Conservation (phyloP, 2,888 invertebrate species). For the Dinocampus coccinellae region DNA sequence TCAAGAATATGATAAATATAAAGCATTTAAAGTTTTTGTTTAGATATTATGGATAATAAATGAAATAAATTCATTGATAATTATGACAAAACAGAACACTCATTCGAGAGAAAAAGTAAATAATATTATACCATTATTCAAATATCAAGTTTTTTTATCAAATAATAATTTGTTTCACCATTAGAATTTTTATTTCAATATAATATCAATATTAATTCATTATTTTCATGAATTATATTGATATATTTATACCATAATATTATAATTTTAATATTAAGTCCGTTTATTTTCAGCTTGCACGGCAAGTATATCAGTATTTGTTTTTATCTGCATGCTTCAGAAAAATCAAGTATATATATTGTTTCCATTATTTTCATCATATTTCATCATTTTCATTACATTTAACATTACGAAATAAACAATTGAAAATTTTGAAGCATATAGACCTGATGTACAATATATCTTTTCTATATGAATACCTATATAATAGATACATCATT, state of each 20-base stretch:
- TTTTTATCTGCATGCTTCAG: slow-evolving; percentile 46
- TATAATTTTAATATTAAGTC: slow-evolving; percentile 18
- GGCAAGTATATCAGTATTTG: slow-evolving; percentile 52
- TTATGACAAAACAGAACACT: too few relatives aligned
- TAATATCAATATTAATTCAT: slow-evolving; percentile 32
- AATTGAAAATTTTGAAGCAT: slow-evolving; percentile 54
- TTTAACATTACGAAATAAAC: slow-evolving; percentile 54
- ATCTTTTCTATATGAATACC: slow-evolving; percentile 42
- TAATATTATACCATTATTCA: neutral
- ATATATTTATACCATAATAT: slow-evolving; percentile 13
- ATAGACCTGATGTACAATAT: slow-evolving; percentile 45
- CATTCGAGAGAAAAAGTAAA: neutral
- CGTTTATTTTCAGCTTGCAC: slow-evolving; percentile 55
- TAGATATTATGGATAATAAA: too few relatives aligned
- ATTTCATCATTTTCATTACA: slow-evolving; percentile 52
- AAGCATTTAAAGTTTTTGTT: too few relatives aligned
- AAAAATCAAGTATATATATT: slow-evolving; percentile 50
- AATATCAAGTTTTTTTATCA: neutral
- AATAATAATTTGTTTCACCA: neutral
- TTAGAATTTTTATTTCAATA: slow-evolving; percentile 35
- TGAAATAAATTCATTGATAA: too few relatives aligned
- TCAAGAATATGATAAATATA: too few relatives aligned
- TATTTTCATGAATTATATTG: slow-evolving; percentile 17
- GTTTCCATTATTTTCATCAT: slow-evolving; percentile 27
- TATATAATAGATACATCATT: slow-evolving; percentile 55